Evolutionary conservation across 2,113 vertebrate species (phyloP).

Genomic region (Halcyon malimbica): DNA sequence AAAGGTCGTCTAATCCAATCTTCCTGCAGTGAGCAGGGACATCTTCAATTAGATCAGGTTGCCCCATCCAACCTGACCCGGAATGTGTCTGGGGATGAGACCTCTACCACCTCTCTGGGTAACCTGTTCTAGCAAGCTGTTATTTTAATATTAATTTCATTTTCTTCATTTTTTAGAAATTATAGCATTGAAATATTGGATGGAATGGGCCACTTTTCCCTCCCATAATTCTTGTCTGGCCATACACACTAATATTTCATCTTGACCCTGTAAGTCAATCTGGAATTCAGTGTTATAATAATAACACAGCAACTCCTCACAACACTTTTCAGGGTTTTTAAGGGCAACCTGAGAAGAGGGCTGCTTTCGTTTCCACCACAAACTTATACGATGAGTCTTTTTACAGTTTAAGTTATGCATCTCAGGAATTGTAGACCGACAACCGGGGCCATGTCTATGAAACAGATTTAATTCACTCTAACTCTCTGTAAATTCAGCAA

Average conservation of each 20-base stretch:
- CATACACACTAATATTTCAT: fast-evolving
- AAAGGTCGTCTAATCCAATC: background rate
- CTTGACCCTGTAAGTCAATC: background rate
- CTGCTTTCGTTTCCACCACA: background rate
- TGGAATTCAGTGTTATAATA: background rate
- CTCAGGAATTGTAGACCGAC: background rate
- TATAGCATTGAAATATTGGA: background rate
- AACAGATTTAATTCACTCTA: background rate
- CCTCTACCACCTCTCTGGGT: background rate
- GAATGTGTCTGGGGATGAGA: background rate
- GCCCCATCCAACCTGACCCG: too few species aligned
- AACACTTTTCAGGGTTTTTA: background rate
- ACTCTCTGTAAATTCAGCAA: background rate
- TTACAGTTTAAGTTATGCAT: background rate
- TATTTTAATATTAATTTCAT: background rate
- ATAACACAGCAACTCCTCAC: background rate
- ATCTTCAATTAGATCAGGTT: background rate
- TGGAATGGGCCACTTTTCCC: background rate
- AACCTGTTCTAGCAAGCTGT: background rate
- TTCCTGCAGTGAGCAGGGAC: background rate
- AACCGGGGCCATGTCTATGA: background rate
- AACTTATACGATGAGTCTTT: background rate
- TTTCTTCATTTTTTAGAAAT: background rate
- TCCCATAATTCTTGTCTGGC: fast-evolving
- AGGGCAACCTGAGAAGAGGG: background rate